Base-by-base conservation (phyloP, 2,113 vertebrate species). In the Petromus typicus region DNA sequence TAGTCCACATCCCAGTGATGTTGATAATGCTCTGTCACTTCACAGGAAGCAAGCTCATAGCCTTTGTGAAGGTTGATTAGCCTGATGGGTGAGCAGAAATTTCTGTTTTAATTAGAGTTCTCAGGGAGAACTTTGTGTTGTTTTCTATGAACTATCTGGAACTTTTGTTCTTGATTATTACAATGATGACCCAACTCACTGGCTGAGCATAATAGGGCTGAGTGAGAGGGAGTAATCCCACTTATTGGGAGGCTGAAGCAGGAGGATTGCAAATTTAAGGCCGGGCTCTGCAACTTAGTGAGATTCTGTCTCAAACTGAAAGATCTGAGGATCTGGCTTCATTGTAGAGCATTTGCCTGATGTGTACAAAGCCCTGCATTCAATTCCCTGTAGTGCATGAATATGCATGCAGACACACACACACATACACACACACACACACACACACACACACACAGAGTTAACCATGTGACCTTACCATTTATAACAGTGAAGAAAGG, bases 21-120 rank as follows among this genome's bases (percentile, higher is more conserved):
- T 25, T 54, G 54, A 27, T 61, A 40, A 17, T 71, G 64, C 45
- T 57, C 27, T 48, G 40, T 56, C 37, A 63, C 45, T 37, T 67
- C 71, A 11, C 37, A n/a, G 80, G 43, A 75, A 59, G 56, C 22
- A 27, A 32, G 69, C 64, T 22, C 37, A 48, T 10, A 67, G 57
- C 67, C 43, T 75, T 64, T 22, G 30, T 89, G 23, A 20, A 54
- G 11, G 48, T 63, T 43, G 37, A 40, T 82, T 86, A 86, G 37
- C 69, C 80, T 48, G 34, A 18, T 88, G 43, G 11, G 12, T 92
- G 48, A 92, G 51, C 23, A 51, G 78, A 37, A 43, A 63, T 85
- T 90, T 87, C 80, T 14, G 17, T 84, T 91, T 92, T 71, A 45
- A 71, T 54, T 86, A 40, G 40, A 32, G 40, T 93, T 93, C 71